Percentiles rank a stretch among this genome's conserved stretches.
phyloP scores from a whole-genome alignment of 2,888 invertebrate genomes.

The Rotaria sp. region DNA sequence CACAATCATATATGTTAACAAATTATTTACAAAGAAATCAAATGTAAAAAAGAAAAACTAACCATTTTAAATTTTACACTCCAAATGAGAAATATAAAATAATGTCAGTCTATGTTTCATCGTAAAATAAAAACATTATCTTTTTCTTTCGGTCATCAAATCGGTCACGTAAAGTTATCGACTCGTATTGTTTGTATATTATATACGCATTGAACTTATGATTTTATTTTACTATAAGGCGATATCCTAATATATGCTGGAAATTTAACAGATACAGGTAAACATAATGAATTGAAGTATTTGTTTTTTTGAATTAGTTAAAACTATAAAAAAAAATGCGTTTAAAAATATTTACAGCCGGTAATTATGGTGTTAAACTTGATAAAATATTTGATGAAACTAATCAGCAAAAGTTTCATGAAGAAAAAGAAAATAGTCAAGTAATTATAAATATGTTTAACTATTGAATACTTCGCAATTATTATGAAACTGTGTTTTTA shows the following conservation, averaged over 20 bases:
- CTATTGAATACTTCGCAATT: not conserved
- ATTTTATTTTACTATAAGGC: not conserved
- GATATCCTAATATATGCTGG: not conserved
- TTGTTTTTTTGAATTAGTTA: not conserved
- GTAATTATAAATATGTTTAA: not conserved
- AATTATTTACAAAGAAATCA: too few species aligned
- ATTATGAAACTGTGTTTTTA: not conserved
- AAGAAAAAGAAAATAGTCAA: not conserved
- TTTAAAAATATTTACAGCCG: slow-evolving; percentile 74
- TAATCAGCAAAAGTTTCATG: not conserved
- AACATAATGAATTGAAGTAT: not conserved
- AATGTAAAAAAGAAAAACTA: too few species aligned
- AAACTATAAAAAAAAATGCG: not conserved
- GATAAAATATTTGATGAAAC: not conserved
- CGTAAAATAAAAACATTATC: too few species aligned
- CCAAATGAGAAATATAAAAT: too few species aligned
- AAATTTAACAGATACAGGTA: not conserved
- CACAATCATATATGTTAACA: too few species aligned
- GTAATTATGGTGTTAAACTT: slow-evolving; percentile 68
- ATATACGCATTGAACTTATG: not conserved
- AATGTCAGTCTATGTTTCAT: too few species aligned
- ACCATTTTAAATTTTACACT: too few species aligned
- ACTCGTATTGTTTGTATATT: not conserved
- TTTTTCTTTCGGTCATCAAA: too few species aligned
- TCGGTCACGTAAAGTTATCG: too few species aligned